Evolutionary conservation across 2,113 vertebrate species (phyloP).

Genomic region (Casuarius casuarius): DNA sequence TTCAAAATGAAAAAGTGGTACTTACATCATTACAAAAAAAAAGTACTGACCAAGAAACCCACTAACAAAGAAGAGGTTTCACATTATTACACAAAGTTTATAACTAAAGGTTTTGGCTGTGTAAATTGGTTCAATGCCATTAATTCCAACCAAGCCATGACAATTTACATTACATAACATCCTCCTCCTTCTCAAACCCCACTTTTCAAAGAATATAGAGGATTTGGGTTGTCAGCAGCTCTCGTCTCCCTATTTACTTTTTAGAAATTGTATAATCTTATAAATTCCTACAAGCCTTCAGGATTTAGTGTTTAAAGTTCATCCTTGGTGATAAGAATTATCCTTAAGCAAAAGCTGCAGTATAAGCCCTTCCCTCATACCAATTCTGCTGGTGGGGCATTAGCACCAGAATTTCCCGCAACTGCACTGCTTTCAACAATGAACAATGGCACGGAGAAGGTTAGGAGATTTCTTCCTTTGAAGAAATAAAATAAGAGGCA

Average conservation of each 20-base stretch:
- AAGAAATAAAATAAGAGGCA: background rate
- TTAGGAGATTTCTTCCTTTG: background rate
- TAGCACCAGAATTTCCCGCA: background rate
- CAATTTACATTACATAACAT: background rate
- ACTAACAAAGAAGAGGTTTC: background rate
- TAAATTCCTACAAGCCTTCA: background rate
- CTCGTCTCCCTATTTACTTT: background rate
- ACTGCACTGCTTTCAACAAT: background rate
- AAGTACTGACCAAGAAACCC: background rate
- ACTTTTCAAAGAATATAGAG: background rate
- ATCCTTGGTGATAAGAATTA: background rate
- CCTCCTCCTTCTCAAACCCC: background rate
- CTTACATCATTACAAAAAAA: background rate
- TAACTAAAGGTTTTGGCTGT: background rate
- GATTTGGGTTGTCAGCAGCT: background rate
- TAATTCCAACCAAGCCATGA: background rate
- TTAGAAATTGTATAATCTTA: background rate
- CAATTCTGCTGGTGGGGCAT: background rate
- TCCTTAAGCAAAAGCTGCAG: background rate
- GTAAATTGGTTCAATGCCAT: background rate
- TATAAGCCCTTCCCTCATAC: background rate
- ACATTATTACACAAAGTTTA: background rate
- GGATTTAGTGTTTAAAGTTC: background rate
- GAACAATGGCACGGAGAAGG: background rate
- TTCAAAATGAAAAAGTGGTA: background rate